Evolutionary conservation across 2,888 invertebrate genomes (phyloP), one percentile per base, ranked within the genome.

Genomic region (Steinernema hermaphroditum): DNA sequence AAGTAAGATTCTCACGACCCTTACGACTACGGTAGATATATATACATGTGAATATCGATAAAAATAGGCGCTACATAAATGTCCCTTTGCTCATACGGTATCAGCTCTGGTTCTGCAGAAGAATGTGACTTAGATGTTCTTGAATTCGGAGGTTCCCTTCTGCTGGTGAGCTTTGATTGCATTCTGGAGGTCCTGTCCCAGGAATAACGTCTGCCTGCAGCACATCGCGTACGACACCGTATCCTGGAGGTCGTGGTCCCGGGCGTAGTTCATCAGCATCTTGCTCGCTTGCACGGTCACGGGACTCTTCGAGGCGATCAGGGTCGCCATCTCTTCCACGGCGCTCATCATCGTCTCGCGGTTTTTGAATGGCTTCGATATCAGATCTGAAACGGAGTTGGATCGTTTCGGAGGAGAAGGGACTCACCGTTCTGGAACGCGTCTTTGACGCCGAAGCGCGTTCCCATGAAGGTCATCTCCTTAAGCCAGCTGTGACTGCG

Each of bases 221-320:
- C 19, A n/a, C 4, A 16, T 16, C 8, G n/a, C 46, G 19, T 4
- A n/a, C 46, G 46, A 4, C 16, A 46, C 8, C 8, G 46, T 46
- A 16, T 46, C 46, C 8, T 46, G 9, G n/a, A 46, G 2, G 46
- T 46, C 46, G 46, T 46, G 46, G 46, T 46, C 46, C 8, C 46
- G 16, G 6, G 46, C 46, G 46, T 46, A 46, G 46, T 46, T 46
- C 46, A 46, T 46, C 46, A 46, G n/a, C 19, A n/a, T 46, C 46
- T 46, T 46, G 46, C 19, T 46, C 4, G 46, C 46, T 19, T 46
- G 46, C 8, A 16, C n/a, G 46, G 46, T n/a, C 4, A 46, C 16
- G n/a, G 46, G 46, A 19, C 46, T 46, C 19, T 46, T 46, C n/a
- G 46, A 16, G 46, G 46, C 46, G 46, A 46, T 46, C 16, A 2